phyloP scores from a whole-genome alignment of 2,113 vertebrate species.

The Gymnarchus niloticus region DNA sequence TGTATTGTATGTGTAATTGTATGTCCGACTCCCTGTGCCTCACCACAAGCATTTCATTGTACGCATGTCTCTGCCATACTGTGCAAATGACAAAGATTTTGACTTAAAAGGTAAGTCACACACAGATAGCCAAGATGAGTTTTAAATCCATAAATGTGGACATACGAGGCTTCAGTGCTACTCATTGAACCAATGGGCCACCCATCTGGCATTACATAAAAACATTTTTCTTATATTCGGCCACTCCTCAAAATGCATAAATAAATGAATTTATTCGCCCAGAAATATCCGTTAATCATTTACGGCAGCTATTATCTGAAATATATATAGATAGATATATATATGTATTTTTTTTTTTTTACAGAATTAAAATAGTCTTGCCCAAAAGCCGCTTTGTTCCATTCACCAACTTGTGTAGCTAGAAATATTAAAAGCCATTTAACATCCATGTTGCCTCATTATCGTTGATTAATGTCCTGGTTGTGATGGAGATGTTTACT shows the following conservation, averaged over 20 bases:
- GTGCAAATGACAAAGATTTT: too few species aligned
- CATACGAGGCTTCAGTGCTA: too few species aligned
- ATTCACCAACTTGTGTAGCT: background rate
- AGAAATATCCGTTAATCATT: background rate
- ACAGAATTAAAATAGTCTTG: background rate
- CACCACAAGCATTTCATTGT: background rate
- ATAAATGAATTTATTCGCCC: background rate
- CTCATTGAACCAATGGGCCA: too few species aligned
- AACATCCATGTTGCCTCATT: constrained; percentile 8
- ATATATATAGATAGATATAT: too few species aligned
- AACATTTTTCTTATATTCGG: too few species aligned
- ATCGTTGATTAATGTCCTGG: background rate
- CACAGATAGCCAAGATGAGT: too few species aligned
- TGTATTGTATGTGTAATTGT: background rate
- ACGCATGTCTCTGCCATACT: too few species aligned
- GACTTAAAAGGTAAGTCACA: too few species aligned
- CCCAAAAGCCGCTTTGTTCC: background rate
- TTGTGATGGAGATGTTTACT: background rate
- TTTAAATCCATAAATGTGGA: too few species aligned
- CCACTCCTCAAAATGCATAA: background rate
- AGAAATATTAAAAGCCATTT: background rate
- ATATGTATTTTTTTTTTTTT: too few species aligned
- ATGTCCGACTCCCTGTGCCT: background rate
- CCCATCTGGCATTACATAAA: too few species aligned
- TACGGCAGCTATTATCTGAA: background rate